Conservation (phyloP, 2,888 invertebrate species). For the Nyleta sp. region DNA sequence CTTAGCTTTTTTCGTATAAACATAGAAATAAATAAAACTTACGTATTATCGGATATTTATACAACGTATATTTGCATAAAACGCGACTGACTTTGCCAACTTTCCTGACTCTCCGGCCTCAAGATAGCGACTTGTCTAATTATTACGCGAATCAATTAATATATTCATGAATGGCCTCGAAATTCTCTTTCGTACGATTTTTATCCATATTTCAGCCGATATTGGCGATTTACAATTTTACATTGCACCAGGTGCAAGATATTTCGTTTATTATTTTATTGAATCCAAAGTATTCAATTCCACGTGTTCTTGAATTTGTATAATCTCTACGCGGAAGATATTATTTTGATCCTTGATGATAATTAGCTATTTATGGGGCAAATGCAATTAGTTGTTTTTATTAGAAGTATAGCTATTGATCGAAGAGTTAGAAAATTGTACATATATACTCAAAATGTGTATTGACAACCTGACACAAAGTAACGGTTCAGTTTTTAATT, state of each 20-base stretch:
- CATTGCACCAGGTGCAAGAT: slow-evolving; percentile 34
- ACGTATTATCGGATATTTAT: slow-evolving; percentile 56
- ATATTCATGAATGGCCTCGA: slow-evolving; percentile 36
- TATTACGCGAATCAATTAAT: slow-evolving; percentile 57
- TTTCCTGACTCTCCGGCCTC: slow-evolving; percentile 18
- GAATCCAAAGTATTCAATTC: slow-evolving; percentile 18
- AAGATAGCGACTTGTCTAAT: slow-evolving; percentile 52
- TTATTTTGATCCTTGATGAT: slow-evolving; percentile 11
- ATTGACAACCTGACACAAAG: too few relatives aligned
- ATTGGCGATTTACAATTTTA: slow-evolving; percentile 25
- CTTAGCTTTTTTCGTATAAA: slow-evolving; percentile 52
- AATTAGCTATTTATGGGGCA: slow-evolving; percentile 10
- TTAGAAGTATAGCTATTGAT: not conserved
- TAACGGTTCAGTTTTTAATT: too few relatives aligned
- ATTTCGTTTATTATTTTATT: slow-evolving; percentile 22
- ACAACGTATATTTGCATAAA: slow-evolving; percentile 50
- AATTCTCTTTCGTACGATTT: slow-evolving; percentile 28
- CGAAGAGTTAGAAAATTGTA: too few relatives aligned
- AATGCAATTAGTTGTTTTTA: slow-evolving; percentile 12
- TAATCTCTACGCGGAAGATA: slow-evolving; percentile 21
- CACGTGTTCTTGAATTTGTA: slow-evolving; percentile 9
- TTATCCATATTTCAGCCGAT: slow-evolving; percentile 15
- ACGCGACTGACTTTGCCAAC: slow-evolving; percentile 33
- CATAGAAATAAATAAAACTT: slow-evolving; percentile 59
- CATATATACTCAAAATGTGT: too few relatives aligned